Percentiles rank a stretch among this genome's conserved stretches.
Conservation (phyloP, 2,113 vertebrate genomes). For the Cyanistes caeruleus region DNA sequence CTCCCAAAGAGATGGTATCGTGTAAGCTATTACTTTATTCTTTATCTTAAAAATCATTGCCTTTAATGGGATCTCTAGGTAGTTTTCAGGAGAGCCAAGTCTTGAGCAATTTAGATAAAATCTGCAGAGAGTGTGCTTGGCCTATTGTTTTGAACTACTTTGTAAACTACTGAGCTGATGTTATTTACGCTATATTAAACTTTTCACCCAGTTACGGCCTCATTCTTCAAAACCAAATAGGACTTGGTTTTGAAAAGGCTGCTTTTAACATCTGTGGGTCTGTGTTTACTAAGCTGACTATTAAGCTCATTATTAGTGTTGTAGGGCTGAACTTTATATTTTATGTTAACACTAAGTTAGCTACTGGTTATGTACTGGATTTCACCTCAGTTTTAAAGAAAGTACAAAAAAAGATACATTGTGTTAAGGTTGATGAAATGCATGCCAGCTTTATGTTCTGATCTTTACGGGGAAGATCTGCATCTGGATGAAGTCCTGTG, state of each 20-base stretch:
- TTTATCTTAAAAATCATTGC: conserved; percentile 1
- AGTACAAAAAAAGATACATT: neutral
- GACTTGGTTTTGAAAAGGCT: neutral
- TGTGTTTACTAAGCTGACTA: neutral
- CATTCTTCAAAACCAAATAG: conserved; percentile 10
- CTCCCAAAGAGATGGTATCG: neutral
- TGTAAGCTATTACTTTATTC: neutral
- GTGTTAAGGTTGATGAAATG: neutral
- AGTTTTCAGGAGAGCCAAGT: neutral
- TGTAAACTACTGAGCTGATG: neutral
- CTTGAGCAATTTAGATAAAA: conserved; percentile 28
- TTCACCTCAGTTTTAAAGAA: neutral
- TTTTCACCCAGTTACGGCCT: neutral
- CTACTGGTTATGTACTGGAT: neutral
- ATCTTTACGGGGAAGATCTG: neutral
- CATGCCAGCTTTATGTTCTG: neutral
- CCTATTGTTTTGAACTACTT: conserved; percentile 11
- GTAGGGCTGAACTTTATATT: neutral
- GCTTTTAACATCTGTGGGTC: neutral
- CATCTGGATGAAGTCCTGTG: neutral
- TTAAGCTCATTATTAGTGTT: neutral
- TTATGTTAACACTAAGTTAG: neutral
- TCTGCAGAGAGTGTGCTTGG: neutral
- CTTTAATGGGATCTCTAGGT: neutral
- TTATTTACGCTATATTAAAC: neutral